Evolutionary conservation across 2,888 invertebrate species (phyloP).

Genomic region (Caenorhabditis sp.): DNA sequence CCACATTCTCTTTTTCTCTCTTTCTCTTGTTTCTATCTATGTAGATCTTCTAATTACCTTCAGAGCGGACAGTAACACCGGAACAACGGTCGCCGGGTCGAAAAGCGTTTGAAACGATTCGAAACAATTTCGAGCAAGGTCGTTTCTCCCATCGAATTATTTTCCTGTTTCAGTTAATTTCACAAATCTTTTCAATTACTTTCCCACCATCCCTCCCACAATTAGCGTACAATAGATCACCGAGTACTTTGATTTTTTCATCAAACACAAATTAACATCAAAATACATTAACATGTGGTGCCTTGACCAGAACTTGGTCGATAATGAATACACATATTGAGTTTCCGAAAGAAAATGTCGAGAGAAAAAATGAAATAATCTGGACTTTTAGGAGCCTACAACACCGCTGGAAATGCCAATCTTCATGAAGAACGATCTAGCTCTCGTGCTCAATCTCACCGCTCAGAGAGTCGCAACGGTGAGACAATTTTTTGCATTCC

Average conservation of each 20-base stretch:
- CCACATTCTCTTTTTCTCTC: slow-evolving; percentile 22
- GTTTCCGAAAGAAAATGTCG: background rate
- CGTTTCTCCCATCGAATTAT: slow-evolving; percentile 25
- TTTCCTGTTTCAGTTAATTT: slow-evolving; percentile 20
- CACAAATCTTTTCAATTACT: slow-evolving; percentile 26
- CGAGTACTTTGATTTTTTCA: slow-evolving; percentile 41
- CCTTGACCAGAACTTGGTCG: slow-evolving; percentile 4
- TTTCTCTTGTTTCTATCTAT: slow-evolving; percentile 29
- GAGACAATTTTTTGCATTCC: slow-evolving; percentile 10
- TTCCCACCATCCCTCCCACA: slow-evolving; percentile 10
- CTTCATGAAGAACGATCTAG: slow-evolving; percentile 60
- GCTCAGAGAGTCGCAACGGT: slow-evolving; percentile 70
- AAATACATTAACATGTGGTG: slow-evolving; percentile 51
- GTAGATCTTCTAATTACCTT: slow-evolving; percentile 56
- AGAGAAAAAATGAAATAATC: background rate
- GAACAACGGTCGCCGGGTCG: slow-evolving; percentile 74
- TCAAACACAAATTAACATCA: slow-evolving; percentile 45
- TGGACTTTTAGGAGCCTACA: slow-evolving; percentile 43
- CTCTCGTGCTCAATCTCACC: slow-evolving; percentile 65
- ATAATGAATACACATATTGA: slow-evolving; percentile 29
- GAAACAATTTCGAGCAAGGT: slow-evolving; percentile 77
- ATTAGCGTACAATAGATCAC: slow-evolving; percentile 28
- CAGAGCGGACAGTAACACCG: slow-evolving; percentile 62
- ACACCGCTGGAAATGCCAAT: slow-evolving; percentile 36
- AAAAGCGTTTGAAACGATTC: slow-evolving; percentile 72